Evolutionary conservation across 2,797 vertebrate genomes (phyloP).

Genomic region (Erithacus rubecula): DNA sequence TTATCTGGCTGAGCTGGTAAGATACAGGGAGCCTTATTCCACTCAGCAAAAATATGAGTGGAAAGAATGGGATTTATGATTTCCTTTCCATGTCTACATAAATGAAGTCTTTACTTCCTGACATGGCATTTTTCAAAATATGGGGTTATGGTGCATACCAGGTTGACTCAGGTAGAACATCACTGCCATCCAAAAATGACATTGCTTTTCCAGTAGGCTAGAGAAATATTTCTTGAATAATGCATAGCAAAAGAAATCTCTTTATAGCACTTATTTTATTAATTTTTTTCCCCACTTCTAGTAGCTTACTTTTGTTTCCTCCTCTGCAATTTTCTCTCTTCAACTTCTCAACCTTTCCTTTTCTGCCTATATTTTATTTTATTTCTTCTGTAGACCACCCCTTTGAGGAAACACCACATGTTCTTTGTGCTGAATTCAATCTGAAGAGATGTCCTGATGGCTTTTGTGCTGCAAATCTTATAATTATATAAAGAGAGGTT

Average conservation of each 20-base stretch:
- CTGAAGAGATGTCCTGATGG: neutral
- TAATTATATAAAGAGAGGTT: neutral
- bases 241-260: neutral
- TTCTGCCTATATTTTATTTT: neutral
- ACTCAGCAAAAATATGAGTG: neutral
- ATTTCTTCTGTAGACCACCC: neutral
- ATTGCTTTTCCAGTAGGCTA: neutral
- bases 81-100: constrained; percentile 27
- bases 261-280: neutral
- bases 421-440: neutral
- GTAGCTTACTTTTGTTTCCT: neutral
- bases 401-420: neutral
- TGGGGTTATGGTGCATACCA: constrained; percentile 9
- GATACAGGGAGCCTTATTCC: neutral
- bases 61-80: constrained; percentile 4
- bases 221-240: neutral
- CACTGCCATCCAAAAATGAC: neutral
- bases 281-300: neutral
- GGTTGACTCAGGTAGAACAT: constrained; percentile 7
- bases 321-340: neutral
- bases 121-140: constrained; percentile 7
- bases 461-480: neutral
- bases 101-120: constrained; percentile 22
- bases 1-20: neutral
- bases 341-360: neutral